Evolutionary conservation across 2,888 invertebrate genomes (phyloP).

Genomic region (Chesias legatella): DNA sequence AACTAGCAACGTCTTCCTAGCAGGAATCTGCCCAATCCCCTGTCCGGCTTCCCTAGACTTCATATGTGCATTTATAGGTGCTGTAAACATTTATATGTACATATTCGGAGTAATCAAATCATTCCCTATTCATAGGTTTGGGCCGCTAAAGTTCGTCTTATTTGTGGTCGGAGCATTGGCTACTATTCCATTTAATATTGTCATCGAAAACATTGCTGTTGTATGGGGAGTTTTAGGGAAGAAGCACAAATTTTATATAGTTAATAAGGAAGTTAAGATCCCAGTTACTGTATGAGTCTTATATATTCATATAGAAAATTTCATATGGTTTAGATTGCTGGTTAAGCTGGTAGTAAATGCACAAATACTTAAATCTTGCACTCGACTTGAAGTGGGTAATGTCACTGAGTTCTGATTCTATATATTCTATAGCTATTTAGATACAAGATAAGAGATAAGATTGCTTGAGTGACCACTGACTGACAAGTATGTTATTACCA

Average conservation of each 20-base stretch:
- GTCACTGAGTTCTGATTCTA: constrained; percentile 22
- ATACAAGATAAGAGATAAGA: constrained; percentile 34
- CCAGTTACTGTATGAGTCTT: constrained; percentile 83
- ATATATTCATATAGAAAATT: constrained; percentile 23
- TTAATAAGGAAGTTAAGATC: constrained; percentile 92
- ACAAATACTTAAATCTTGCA: constrained; percentile 62
- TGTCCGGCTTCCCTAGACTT: constrained; percentile 92
- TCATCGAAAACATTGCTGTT: constrained; percentile 97
- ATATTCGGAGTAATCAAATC: constrained; percentile 98
- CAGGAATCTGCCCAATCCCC: constrained; percentile 91
- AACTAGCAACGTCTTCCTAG: constrained; percentile 92
- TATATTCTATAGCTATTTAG: constrained; percentile 26
- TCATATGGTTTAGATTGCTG: constrained; percentile 40
- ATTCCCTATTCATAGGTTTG: constrained; percentile 93
- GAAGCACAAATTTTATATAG: constrained; percentile 98
- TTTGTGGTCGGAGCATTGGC: constrained; percentile 92
- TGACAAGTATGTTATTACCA: constrained; percentile 38
- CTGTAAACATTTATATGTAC: constrained; percentile 98
- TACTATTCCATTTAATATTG: constrained; percentile 95
- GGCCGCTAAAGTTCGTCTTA: constrained; percentile 87
- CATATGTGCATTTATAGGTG: constrained; percentile 93
- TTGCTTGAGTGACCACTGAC: constrained; percentile 34
- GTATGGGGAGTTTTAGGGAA: constrained; percentile 96
- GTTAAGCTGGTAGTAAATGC: constrained; percentile 50
- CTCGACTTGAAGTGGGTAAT: constrained; percentile 34